Conservation (phyloP, 2,888 invertebrate species). For the Tricholauxania praeusta region DNA sequence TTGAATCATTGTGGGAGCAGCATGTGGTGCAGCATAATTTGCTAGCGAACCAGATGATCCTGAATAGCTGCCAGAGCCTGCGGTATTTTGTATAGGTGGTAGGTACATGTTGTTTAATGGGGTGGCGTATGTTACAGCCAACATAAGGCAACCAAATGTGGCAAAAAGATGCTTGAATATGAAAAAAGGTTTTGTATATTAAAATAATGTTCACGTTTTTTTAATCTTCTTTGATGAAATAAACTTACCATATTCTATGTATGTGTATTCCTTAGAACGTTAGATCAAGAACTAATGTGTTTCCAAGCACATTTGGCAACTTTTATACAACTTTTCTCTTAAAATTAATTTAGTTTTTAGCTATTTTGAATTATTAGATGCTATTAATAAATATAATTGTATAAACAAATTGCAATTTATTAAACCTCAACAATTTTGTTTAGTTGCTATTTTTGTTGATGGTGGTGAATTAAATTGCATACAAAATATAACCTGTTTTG, state of each 20-base stretch:
- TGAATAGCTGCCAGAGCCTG: background rate
- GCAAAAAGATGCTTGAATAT: constrained; percentile 40
- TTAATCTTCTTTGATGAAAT: constrained; percentile 6
- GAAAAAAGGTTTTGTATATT: background rate
- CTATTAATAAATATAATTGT: too few relatives aligned
- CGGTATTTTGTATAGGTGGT: constrained; percentile 46
- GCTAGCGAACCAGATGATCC: too few relatives aligned
- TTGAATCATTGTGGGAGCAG: constrained; percentile 39
- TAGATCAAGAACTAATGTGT: constrained; percentile 40
- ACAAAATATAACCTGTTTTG: too few relatives aligned
- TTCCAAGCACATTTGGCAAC: constrained; percentile 26
- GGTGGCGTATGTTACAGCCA: constrained; percentile 38
- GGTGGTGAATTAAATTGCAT: too few relatives aligned
- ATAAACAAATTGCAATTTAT: too few relatives aligned
- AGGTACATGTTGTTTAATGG: constrained; percentile 51
- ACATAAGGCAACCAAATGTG: constrained; percentile 47
- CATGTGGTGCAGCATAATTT: too few relatives aligned
- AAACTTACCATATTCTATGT: constrained; percentile 40
- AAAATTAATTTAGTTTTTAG: too few relatives aligned
- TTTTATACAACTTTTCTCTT: constrained; percentile 42
- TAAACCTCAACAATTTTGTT: too few relatives aligned
- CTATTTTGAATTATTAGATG: too few relatives aligned
- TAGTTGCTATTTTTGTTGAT: too few relatives aligned
- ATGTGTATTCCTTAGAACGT: constrained; percentile 23
- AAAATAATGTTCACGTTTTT: background rate